phyloP scores from a whole-genome alignment of 1,140 invertebrate species.

The Eumaeus atala region DNA sequence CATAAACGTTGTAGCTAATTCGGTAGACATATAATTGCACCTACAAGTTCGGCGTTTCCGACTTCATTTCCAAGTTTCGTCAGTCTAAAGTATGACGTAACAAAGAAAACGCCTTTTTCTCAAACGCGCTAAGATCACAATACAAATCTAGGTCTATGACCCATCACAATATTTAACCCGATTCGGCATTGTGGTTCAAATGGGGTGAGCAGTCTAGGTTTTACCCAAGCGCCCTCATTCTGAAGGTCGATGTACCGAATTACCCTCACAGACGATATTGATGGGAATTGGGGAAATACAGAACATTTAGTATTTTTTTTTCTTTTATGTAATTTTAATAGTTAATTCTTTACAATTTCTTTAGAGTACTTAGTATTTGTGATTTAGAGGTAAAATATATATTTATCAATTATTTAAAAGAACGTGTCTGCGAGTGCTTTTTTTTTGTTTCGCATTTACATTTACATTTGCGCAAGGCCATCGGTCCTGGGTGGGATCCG shows the following conservation, averaged over 20 bases:
- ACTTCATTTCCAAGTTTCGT: neutral
- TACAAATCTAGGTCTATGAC: conserved; percentile 12
- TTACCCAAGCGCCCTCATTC: conserved; percentile 30
- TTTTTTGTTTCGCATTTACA: too few relatives aligned
- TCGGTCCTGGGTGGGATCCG: too few relatives aligned
- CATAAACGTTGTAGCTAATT: neutral
- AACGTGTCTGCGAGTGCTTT: too few relatives aligned
- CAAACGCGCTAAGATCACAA: too few relatives aligned
- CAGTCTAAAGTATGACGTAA: too few relatives aligned
- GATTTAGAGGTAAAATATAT: too few relatives aligned
- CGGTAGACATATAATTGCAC: neutral
- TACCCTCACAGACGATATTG: conserved; percentile 5
- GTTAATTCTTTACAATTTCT: too few relatives aligned
- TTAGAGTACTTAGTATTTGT: too few relatives aligned
- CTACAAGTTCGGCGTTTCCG: neutral
- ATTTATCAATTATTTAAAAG: too few relatives aligned
- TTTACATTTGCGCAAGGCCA: too few relatives aligned
- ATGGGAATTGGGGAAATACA: conserved; percentile 3
- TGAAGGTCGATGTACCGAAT: conserved; percentile 28
- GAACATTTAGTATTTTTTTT: conserved; percentile 2
- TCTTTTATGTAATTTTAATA: too few relatives aligned
- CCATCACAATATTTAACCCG: conserved; percentile 8
- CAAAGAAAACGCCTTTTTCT: too few relatives aligned
- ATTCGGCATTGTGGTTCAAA: conserved; percentile 1
- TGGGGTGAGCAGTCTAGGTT: conserved; percentile 19